phyloP scores from a whole-genome alignment of 2,888 invertebrate species.

The Teleogryllus oceanicus region DNA sequence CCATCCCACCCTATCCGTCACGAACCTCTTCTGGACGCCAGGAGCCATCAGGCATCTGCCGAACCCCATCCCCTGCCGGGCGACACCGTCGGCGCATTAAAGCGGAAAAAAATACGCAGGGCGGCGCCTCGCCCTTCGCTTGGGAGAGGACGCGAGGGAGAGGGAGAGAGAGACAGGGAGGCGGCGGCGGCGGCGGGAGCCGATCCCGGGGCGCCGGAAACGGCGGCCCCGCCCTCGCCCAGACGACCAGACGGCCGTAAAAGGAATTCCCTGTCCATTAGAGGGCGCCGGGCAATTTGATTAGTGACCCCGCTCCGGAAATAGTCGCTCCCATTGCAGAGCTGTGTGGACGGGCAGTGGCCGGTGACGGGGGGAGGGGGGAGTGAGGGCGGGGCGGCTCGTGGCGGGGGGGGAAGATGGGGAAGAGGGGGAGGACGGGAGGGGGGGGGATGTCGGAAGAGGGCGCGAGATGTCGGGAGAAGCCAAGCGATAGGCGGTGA shows the following conservation, averaged over 20 bases:
- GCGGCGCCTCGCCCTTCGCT: background rate
- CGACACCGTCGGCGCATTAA: background rate
- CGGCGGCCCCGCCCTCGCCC: background rate
- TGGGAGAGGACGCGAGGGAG: background rate
- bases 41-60: no score
- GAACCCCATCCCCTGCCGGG: background rate
- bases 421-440: no score
- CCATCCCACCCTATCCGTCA: no score
- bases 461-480: no score
- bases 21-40: no score
- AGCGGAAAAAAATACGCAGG: background rate
- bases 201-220: background rate
- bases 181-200: background rate
- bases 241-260: background rate
- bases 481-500: no score
- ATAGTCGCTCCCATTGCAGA: background rate
- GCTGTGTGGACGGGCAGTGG: background rate
- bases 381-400: no score
- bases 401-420: no score
- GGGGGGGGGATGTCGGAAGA: no score
- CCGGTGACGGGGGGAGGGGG: background rate
- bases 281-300: conserved; percentile 7
- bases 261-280: conserved; percentile 10
- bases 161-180: background rate
- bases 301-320: conserved; percentile 3